These are phyloP conservation scores for Gavia stellata DNA, from an alignment of 2,113 vertebrate species.

Conservation along the genomic window DNA sequence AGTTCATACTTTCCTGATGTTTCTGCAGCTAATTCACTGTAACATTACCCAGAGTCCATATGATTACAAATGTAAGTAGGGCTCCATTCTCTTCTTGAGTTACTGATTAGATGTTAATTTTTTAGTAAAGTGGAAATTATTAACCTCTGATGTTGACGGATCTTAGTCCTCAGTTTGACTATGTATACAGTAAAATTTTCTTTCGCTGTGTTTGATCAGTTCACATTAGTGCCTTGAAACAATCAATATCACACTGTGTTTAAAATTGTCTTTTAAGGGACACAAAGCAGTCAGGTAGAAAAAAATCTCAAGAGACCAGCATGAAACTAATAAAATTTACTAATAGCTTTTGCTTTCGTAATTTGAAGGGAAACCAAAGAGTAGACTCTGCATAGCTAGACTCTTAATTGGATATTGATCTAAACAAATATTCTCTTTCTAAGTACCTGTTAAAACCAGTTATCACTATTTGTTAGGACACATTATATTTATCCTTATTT, in stretches of 20 bases:
- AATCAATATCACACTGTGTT: conserved; percentile 65
- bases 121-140: conserved; percentile 5
- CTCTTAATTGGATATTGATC: conserved; percentile 72
- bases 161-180: not conserved
- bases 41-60: not conserved
- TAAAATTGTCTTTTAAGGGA: conserved; percentile 58
- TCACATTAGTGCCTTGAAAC: conserved; percentile 22
- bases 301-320: conserved; percentile 57
- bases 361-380: conserved; percentile 54
- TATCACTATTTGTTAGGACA: conserved; percentile 48
- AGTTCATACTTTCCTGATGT: not conserved
- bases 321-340: conserved; percentile 71
- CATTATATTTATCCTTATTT: conserved; percentile 53
- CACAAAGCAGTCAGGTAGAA: conserved; percentile 48
- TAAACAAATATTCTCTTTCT: conserved; percentile 61
- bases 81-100: not conserved
- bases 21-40: not conserved
- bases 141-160: not conserved
- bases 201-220: conserved; percentile 22
- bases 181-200: conserved; percentile 2
- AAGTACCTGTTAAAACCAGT: conserved; percentile 53
- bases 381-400: conserved; percentile 25
- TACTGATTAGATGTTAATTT: not conserved
- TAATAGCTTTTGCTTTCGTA: conserved; percentile 58
- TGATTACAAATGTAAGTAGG: not conserved